These are phyloP conservation scores for Calyptommatus sinebrachiatus DNA, from an alignment of 2,113 vertebrate genomes.

Conservation along the genomic window DNA sequence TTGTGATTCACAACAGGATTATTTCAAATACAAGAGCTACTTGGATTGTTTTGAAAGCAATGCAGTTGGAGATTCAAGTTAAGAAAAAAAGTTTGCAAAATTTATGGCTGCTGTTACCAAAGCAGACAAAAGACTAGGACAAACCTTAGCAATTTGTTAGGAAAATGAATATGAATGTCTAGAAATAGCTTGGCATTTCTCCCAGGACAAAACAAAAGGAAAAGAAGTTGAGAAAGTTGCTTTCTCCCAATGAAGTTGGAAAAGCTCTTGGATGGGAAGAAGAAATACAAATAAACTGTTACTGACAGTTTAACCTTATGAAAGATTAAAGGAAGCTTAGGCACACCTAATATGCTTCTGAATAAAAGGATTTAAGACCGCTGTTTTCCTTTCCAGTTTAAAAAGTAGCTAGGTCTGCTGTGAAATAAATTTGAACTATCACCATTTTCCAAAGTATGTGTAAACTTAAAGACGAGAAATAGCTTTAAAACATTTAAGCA, in stretches of 20 bases:
- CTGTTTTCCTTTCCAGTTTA: neutral
- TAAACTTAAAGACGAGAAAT: neutral
- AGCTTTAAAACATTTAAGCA: neutral
- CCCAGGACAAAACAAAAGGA: constrained; percentile 63
- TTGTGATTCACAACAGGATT: constrained; percentile 63
- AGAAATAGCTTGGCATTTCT: constrained; percentile 62
- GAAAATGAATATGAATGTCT: constrained; percentile 70
- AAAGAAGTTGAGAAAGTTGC: neutral
- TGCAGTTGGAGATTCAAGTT: constrained; percentile 69
- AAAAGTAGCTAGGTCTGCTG: neutral
- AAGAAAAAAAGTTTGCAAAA: constrained; percentile 68
- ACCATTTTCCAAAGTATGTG: neutral
- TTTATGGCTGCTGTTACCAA: constrained; percentile 76
- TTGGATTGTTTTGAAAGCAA: constrained; percentile 78
- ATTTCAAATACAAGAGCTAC: constrained; percentile 69
- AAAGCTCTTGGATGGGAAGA: constrained; percentile 21
- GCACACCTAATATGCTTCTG: neutral
- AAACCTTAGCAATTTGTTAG: constrained; percentile 69
- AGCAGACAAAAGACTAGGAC: constrained; percentile 48
- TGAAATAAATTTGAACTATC: neutral
- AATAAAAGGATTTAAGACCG: no score
- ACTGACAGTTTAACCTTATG: neutral
- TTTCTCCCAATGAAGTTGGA: neutral
- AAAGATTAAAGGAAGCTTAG: neutral
- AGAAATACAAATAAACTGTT: neutral